Conservation (phyloP, 2,797 vertebrate species). For the Pangasius sanitwongsei region DNA sequence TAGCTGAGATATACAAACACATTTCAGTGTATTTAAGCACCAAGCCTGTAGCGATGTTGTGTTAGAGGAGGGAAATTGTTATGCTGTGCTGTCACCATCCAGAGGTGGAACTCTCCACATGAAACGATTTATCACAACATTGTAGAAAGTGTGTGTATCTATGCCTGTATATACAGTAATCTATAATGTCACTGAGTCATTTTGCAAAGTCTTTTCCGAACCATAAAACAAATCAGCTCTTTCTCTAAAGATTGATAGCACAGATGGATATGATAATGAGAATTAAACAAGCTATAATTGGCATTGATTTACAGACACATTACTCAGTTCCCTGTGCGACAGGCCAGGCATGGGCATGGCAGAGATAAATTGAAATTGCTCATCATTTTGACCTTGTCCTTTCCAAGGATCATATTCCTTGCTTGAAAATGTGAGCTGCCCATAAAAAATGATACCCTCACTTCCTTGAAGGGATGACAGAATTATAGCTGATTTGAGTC, state of each 20-base stretch:
- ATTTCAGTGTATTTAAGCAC: not conserved
- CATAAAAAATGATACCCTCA: constrained; percentile 18
- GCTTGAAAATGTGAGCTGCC: constrained; percentile 18
- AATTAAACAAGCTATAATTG: constrained; percentile 46
- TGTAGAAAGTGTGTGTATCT: not conserved
- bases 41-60: not conserved
- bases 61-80: not conserved
- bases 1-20: not conserved
- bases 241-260: constrained; percentile 33
- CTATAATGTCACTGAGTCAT: constrained; percentile 34
- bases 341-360: constrained; percentile 31
- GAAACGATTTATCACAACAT: constrained; percentile 7
- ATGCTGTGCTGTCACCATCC: not conserved
- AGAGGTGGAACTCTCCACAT: not conserved
- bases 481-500: constrained; percentile 24
- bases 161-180: not conserved
- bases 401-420: constrained; percentile 24
- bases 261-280: constrained; percentile 40
- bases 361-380: constrained; percentile 21
- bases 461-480: constrained; percentile 18
- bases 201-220: constrained; percentile 17
- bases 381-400: constrained; percentile 43
- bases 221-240: constrained; percentile 29
- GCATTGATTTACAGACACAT: constrained; percentile 38
- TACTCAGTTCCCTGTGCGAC: constrained; percentile 28